Percentiles rank a stretch among this genome's conserved stretches.
Conservation (phyloP, 1,140 invertebrate genomes). For the Calliphora vicina region DNA sequence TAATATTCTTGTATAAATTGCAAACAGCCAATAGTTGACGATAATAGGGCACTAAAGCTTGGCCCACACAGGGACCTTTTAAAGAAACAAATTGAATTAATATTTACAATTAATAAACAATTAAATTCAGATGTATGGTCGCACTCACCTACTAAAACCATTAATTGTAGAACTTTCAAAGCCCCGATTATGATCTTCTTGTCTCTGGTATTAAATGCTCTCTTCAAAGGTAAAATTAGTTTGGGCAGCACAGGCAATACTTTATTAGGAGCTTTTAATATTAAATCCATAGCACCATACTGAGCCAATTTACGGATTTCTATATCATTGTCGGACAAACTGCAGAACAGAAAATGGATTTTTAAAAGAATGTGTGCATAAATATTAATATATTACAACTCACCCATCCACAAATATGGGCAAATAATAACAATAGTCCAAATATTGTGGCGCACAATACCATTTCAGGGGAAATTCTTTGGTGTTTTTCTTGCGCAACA, state of each 20-base stretch:
- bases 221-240: conserved; percentile 91
- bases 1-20: conserved; percentile 89
- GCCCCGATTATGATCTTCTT: conserved; percentile 78
- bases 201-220: conserved; percentile 82
- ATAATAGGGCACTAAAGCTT: conserved; percentile 91
- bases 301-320: conserved; percentile 52
- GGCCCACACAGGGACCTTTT: conserved; percentile 69
- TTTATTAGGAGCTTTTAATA: conserved; percentile 83
- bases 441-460: conserved; percentile 66
- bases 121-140: neutral
- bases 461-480: conserved; percentile 53
- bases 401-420: conserved; percentile 92
- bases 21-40: conserved; percentile 88
- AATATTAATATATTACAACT: neutral
- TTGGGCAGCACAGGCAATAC: conserved; percentile 91
- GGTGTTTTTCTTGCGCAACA: conserved; percentile 46
- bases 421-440: conserved; percentile 93
- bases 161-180: conserved; percentile 78
- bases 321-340: conserved; percentile 50
- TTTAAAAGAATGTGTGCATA: neutral
- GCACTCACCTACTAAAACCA: conserved; percentile 77
- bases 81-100: conserved; percentile 9
- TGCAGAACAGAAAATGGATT: neutral
- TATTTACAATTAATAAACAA: neutral
- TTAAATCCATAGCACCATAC: conserved; percentile 55